Evolutionary conservation across 2,797 vertebrate genomes (phyloP).

Genomic region (Perodicticus potto): DNA sequence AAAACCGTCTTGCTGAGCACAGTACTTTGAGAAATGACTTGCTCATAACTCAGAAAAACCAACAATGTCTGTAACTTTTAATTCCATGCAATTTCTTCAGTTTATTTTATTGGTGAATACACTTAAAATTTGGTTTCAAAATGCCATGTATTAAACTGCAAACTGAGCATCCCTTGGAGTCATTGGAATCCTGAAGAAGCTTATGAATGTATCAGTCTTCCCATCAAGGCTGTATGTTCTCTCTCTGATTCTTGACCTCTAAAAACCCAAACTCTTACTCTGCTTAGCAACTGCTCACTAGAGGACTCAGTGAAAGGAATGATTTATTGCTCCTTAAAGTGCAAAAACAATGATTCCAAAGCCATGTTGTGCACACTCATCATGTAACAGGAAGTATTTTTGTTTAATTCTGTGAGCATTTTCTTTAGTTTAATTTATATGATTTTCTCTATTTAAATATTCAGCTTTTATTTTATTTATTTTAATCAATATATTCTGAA

Average conservation of each 20-base stretch:
- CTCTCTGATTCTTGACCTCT: neutral
- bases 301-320: neutral
- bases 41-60: slow-evolving; percentile 44
- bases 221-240: accelerated
- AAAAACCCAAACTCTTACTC: neutral
- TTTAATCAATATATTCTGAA: neutral
- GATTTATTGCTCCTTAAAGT: neutral
- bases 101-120: neutral
- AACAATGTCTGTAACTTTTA: neutral
- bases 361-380: neutral
- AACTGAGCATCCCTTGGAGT: neutral
- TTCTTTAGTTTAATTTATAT: neutral
- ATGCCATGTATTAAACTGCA: neutral
- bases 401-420: neutral
- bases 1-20: slow-evolving; percentile 12
- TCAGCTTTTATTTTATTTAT: neutral
- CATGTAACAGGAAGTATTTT: neutral
- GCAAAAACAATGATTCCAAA: neutral
- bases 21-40: slow-evolving; percentile 9
- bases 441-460: neutral
- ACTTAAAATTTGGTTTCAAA: neutral
- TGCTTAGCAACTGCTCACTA: neutral
- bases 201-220: neutral
- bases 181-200: neutral
- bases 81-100: neutral